phyloP scores from a whole-genome alignment of 2,113 vertebrate species.

The Halcyon senegalensis region DNA sequence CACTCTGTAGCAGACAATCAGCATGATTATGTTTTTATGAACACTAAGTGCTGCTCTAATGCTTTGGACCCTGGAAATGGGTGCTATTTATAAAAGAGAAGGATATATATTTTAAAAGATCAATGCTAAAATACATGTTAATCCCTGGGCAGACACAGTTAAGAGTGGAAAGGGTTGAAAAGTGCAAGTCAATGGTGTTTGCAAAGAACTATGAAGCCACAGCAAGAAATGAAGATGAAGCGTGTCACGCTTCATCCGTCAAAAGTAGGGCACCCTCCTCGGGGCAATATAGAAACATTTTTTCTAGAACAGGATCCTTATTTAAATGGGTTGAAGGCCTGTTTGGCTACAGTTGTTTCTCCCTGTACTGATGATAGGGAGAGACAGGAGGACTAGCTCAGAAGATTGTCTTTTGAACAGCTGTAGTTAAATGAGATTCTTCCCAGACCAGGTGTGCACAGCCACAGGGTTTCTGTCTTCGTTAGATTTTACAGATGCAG shows the following conservation, averaged over 20 bases:
- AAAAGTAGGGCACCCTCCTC: background rate
- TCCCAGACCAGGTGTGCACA: background rate
- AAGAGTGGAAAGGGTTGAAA: background rate
- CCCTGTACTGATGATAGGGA: background rate
- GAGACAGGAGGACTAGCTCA: background rate
- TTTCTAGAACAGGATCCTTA: background rate
- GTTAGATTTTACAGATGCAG: background rate
- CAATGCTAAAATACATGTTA: background rate
- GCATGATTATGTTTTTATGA: background rate
- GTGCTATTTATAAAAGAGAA: background rate
- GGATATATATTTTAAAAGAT: background rate
- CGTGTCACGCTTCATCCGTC: background rate
- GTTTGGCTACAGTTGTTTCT: background rate
- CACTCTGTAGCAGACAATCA: background rate
- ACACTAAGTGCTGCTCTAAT: background rate
- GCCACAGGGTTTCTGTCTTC: background rate
- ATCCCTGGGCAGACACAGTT: background rate
- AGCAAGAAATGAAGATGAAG: background rate
- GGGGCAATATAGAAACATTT: background rate
- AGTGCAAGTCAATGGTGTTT: background rate
- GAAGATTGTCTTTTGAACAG: background rate
- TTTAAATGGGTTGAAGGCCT: background rate
- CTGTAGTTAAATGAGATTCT: background rate
- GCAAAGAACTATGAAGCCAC: background rate
- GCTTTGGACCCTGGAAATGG: background rate